phyloP scores from a whole-genome alignment of 2,797 vertebrate species.

The Margarornis squamiger region DNA sequence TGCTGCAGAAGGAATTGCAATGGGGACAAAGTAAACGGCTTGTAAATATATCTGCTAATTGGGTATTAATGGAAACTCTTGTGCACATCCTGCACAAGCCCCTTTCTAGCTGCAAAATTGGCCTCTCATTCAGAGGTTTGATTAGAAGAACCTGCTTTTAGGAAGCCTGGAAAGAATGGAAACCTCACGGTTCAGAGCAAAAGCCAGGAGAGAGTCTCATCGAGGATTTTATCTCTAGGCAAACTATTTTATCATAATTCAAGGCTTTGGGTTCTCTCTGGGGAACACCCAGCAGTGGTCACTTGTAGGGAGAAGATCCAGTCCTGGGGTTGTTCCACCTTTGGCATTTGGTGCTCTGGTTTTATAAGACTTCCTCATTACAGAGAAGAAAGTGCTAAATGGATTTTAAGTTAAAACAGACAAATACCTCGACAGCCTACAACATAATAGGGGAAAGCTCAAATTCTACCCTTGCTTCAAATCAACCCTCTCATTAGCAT shows the following conservation, averaged over 20 bases:
- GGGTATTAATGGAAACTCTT: not conserved
- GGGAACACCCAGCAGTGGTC: not conserved
- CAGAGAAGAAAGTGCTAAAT: not conserved
- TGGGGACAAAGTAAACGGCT: slow-evolving; percentile 20
- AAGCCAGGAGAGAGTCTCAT: not conserved
- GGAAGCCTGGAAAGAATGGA: not conserved
- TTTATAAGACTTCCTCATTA: not conserved
- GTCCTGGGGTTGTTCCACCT: not conserved
- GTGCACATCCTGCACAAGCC: not conserved
- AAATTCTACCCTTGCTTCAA: slow-evolving; percentile 28
- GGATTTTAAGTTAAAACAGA: slow-evolving; percentile 47
- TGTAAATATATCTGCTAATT: slow-evolving; percentile 24
- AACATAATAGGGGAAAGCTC: not conserved
- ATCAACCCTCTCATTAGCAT: slow-evolving; percentile 46
- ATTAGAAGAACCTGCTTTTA: not conserved
- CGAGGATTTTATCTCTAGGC: not conserved
- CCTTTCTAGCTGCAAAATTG: not conserved
- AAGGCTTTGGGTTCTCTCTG: not conserved
- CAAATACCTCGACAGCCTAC: slow-evolving; percentile 15
- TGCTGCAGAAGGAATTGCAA: not conserved
- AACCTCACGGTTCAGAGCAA: not conserved
- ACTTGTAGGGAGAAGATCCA: not conserved
- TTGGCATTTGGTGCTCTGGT: not conserved
- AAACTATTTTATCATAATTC: not conserved
- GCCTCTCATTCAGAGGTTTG: not conserved